Evolutionary conservation across 2,113 vertebrate species (phyloP).

Genomic region (Hyla sarda): DNA sequence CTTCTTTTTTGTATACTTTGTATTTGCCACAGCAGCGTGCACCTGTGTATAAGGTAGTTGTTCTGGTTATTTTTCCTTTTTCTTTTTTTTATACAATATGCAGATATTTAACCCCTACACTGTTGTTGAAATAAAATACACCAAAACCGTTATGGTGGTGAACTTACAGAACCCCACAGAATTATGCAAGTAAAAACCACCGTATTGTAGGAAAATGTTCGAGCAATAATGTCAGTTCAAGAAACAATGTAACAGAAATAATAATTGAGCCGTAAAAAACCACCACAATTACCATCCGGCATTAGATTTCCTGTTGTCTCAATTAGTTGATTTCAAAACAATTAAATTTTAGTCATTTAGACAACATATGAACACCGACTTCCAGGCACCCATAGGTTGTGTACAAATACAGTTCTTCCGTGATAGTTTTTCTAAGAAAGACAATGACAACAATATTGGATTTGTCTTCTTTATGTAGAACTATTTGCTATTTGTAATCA

Average conservation of each 20-base stretch:
- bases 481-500: slow-evolving; percentile 15
- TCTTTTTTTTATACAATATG: too few species aligned
- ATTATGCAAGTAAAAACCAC: too few species aligned
- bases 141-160: too few species aligned
- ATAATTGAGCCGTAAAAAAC: background rate
- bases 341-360: background rate
- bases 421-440: background rate
- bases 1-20: too few species aligned
- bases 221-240: background rate
- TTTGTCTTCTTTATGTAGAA: background rate
- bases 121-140: too few species aligned
- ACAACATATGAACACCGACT: background rate
- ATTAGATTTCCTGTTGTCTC: background rate
- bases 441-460: background rate
- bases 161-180: too few species aligned
- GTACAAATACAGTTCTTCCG: background rate
- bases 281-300: background rate
- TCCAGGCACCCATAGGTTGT: background rate
- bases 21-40: too few species aligned
- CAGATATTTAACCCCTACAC: too few species aligned
- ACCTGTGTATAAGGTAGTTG: too few species aligned
- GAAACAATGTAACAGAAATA: background rate
- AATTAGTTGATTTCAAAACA: slow-evolving; percentile 1
- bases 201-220: too few species aligned
- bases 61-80: too few species aligned